These are phyloP conservation scores for Noctua pronuba DNA, from an alignment of 2,888 invertebrate species.

Conservation along the genomic window DNA sequence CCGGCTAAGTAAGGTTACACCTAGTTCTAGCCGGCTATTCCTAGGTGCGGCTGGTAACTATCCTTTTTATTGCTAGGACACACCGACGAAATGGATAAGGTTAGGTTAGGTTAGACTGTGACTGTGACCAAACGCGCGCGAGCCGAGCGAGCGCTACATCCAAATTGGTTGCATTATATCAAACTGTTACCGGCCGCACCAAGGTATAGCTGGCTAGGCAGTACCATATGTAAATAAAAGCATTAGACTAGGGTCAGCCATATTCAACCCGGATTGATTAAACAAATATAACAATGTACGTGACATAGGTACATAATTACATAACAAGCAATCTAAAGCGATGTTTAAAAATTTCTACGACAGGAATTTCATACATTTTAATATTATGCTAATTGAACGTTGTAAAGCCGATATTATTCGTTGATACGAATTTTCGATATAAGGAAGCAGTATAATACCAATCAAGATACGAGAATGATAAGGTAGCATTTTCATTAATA, in stretches of 20 bases:
- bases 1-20: no score
- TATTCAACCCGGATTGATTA: background rate
- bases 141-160: no score
- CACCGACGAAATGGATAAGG: no score
- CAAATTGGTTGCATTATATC: no score
- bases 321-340: slow-evolving; percentile 15
- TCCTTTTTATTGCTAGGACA: no score
- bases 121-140: no score
- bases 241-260: background rate
- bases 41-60: no score
- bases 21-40: no score
- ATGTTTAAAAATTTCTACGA: slow-evolving; percentile 30
- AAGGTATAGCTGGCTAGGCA: no score
- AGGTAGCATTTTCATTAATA: slow-evolving; percentile 55
- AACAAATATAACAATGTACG: slow-evolving; percentile 2
- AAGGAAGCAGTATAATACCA: slow-evolving; percentile 58
- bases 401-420: slow-evolving; percentile 55
- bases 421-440: slow-evolving; percentile 50
- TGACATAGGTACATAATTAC: background rate
- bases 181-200: no score
- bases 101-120: no score
- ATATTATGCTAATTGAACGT: slow-evolving; percentile 54
- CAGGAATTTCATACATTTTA: slow-evolving; percentile 52
- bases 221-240: background rate
- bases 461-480: slow-evolving; percentile 55